These are phyloP conservation scores for Sciurus carolinensis DNA, from an alignment of 2,797 vertebrate genomes.

Conservation along the genomic window DNA sequence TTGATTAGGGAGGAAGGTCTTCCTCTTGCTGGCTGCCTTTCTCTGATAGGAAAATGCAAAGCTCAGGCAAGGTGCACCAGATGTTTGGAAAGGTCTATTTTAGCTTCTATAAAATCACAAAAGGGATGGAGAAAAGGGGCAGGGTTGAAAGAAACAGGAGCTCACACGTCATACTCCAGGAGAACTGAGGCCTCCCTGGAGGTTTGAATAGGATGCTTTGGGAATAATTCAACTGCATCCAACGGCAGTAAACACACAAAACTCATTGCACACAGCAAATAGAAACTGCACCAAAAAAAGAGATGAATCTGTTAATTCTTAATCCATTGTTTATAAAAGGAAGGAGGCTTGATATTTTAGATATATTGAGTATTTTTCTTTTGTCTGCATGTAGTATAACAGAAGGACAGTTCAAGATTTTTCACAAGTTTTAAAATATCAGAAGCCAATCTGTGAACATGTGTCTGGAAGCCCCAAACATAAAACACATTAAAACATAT, in stretches of 20 bases:
- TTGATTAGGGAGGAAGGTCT: slow-evolving; percentile 64
- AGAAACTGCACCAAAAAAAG: slow-evolving; percentile 61
- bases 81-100: slow-evolving; percentile 12
- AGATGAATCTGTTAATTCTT: slow-evolving; percentile 56
- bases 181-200: not conserved
- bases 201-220: not conserved
- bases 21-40: slow-evolving; percentile 37
- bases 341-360: slow-evolving; percentile 25
- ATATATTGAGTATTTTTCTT: slow-evolving; percentile 44
- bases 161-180: not conserved
- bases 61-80: slow-evolving; percentile 5
- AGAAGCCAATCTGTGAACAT: slow-evolving; percentile 32
- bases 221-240: slow-evolving; percentile 37
- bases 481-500: not conserved
- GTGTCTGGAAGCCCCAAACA: not conserved
- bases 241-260: slow-evolving; percentile 59
- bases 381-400: not conserved
- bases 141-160: fast-evolving
- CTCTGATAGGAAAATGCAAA: slow-evolving; percentile 44
- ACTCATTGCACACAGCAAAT: slow-evolving; percentile 61
- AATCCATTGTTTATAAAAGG: slow-evolving; percentile 56
- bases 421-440: slow-evolving; percentile 46
- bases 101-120: slow-evolving; percentile 18
- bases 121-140: not conserved
- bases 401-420: not conserved